Evolutionary conservation across 2,113 vertebrate species (phyloP).

Genomic region (Tor tambroides): DNA sequence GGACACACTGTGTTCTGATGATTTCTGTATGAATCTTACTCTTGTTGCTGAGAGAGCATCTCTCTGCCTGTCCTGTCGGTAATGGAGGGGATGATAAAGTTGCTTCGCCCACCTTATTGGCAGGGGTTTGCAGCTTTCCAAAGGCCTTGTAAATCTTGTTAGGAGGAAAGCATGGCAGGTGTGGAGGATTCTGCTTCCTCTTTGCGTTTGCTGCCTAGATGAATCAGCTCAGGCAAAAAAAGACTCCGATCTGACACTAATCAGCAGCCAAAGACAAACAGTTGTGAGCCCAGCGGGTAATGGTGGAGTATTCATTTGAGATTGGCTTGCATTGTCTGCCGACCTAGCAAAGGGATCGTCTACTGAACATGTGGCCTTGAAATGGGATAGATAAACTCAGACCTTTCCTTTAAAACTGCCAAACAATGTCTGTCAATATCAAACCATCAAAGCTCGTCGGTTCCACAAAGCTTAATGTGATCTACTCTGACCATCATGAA

Average conservation of each 20-base stretch:
- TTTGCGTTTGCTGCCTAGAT: slow-evolving; percentile 30
- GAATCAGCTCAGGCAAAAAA: slow-evolving; percentile 26
- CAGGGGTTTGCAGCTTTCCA: slow-evolving; percentile 35
- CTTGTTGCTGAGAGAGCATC: slow-evolving; percentile 56
- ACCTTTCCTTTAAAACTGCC: background rate
- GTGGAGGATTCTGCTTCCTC: slow-evolving; percentile 38
- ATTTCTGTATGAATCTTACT: slow-evolving; percentile 35
- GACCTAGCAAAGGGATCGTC: slow-evolving; percentile 15
- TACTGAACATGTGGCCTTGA: background rate
- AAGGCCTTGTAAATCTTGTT: slow-evolving; percentile 54
- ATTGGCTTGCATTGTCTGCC: slow-evolving; percentile 9
- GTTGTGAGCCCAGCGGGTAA: background rate
- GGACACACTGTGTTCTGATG: background rate
- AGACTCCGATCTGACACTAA: slow-evolving; percentile 22
- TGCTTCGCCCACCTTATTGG: slow-evolving; percentile 53
- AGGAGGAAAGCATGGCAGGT: slow-evolving; percentile 28
- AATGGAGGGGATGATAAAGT: slow-evolving; percentile 55
- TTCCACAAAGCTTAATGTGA: background rate
- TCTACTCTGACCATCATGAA: background rate
- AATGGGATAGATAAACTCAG: background rate
- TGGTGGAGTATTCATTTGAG: background rate
- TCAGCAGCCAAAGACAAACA: slow-evolving; percentile 31
- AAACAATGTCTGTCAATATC: background rate
- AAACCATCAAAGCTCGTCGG: background rate
- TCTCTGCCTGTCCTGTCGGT: slow-evolving; percentile 49